phyloP scores from a whole-genome alignment of 2,888 invertebrate species.

The Tricholauxania praeusta region DNA sequence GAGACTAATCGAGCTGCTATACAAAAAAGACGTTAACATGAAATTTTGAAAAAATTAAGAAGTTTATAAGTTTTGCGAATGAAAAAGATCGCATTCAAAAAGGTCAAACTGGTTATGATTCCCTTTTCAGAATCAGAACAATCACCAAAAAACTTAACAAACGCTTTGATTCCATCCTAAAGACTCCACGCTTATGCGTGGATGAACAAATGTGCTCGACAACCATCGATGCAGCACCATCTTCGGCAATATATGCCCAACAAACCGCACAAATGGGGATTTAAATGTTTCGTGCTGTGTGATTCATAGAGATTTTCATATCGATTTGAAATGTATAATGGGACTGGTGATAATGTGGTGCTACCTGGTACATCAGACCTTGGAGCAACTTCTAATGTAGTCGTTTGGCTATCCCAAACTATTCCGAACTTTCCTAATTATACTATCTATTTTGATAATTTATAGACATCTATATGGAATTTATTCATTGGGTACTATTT shows the following conservation, averaged over 20 bases:
- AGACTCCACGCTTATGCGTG: constrained; percentile 19
- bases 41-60: constrained; percentile 41
- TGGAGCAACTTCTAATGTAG: constrained; percentile 28
- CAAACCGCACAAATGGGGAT: too few relatives aligned
- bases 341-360: constrained; percentile 31
- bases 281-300: too few relatives aligned
- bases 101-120: constrained; percentile 43
- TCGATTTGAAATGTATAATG: not conserved
- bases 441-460: constrained; percentile 34
- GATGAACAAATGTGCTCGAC: constrained; percentile 26
- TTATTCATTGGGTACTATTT: constrained; percentile 32
- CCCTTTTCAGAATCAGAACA: constrained; percentile 37
- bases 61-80: constrained; percentile 43
- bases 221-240: constrained; percentile 21
- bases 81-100: constrained; percentile 41
- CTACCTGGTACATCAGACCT: constrained; percentile 22
- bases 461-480: constrained; percentile 36
- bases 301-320: too few relatives aligned
- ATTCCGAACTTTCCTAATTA: constrained; percentile 22
- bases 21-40: constrained; percentile 25
- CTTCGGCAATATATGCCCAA: constrained; percentile 26
- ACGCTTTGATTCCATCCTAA: constrained; percentile 36
- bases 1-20: not conserved
- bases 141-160: constrained; percentile 29
- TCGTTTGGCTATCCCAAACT: constrained; percentile 18